Base-by-base conservation (phyloP, 2,888 invertebrate genomes). In the Cordilura impudica region DNA sequence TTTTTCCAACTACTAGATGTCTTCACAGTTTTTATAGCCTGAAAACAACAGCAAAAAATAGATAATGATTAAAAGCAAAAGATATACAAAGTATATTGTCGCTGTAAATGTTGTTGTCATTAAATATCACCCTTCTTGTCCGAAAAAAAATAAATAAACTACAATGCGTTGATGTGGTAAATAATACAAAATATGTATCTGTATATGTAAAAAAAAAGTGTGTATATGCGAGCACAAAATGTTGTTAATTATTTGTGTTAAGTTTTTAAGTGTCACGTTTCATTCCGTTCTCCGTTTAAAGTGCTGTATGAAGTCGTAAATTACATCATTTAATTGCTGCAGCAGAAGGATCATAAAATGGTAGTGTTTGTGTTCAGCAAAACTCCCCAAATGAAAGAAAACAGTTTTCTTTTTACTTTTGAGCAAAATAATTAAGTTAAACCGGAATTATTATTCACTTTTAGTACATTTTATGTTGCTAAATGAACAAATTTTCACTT, bases 231-330 rank as follows among this genome's bases (percentile, higher is more conserved):
- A 72, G 56, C 63, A 54, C 63, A 72, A 72, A 63, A 54, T 65
- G 35, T 35, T 63, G 35, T 73, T 71, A 78, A 78, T 73, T 78
- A 78, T 78, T 65, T 78, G 73, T 35, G 47, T 78, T 65, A 65
- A 72, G 29, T 78, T 69, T 71, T n/a, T n/a, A n/a, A n/a, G n/a
- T n/a, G n/a, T n/a, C n/a, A n/a, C 26, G 8, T 31, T 8, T 39
- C n/a, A 12, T 39, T 14, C n/a, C 12, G 8, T 4, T 31, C 12
- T 31, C 8, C 12, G 12, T 39, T 39, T 39, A n/a, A 39, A 39
- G 51, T 49, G 47, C 49, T 67, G 71, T 53, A n/a, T n/a, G 29
- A 73, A 63, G 39, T 54, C 70, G 54, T 71, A 70, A 74, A 78
- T 74, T 71, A 66, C 66, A 66, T 31, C 45, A 63, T 71, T 71